These are phyloP conservation scores for Nasonia giraulti DNA, from an alignment of 1,140 invertebrate genomes.

Conservation along the genomic window DNA sequence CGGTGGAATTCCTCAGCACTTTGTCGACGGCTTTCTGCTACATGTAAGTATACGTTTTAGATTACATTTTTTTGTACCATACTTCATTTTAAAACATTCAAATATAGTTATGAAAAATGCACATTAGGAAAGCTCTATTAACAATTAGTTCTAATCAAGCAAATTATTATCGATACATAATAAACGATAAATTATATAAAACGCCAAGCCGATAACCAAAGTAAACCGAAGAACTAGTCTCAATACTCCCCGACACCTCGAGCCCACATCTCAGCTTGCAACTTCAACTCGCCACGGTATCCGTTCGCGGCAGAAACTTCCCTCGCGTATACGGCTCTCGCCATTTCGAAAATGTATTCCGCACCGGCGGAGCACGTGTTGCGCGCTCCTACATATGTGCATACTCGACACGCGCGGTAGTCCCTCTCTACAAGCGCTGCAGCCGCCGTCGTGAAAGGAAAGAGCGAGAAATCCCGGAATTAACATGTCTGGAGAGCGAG, in stretches of 20 bases:
- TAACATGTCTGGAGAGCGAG: constrained; percentile 28
- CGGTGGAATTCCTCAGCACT: no score
- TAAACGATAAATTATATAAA: no score
- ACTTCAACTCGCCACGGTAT: background rate
- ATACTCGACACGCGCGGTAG: background rate
- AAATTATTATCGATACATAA: no score
- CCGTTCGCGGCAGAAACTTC: background rate
- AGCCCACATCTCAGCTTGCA: background rate
- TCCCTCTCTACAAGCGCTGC: background rate
- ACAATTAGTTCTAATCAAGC: no score
- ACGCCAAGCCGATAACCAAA: no score
- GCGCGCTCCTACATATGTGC: constrained; percentile 30
- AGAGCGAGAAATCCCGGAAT: background rate
- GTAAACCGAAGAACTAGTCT: no score
- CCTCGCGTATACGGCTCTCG: background rate
- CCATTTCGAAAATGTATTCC: constrained; percentile 13
- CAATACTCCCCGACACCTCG: background rate
- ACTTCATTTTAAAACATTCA: no score
- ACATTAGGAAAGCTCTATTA: no score
- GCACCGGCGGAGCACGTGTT: background rate
- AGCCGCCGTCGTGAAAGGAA: background rate
- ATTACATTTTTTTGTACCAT: no score
- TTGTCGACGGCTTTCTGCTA: no score
- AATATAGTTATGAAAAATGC: no score
- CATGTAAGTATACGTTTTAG: no score